Conservation (phyloP, 1,140 invertebrate species). For the Drosophila mauritiana region DNA sequence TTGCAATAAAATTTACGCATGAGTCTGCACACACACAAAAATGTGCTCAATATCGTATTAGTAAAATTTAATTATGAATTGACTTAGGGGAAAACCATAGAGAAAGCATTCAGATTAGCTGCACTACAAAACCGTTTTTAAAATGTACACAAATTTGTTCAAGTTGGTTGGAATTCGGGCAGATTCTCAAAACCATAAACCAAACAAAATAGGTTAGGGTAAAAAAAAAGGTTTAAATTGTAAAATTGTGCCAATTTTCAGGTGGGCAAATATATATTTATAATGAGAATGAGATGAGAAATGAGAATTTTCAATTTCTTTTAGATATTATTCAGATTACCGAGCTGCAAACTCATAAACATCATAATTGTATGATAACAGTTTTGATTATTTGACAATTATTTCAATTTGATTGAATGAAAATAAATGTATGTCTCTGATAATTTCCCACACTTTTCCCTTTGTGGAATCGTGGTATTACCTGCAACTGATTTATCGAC, state of each 20-base stretch:
- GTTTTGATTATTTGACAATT: background rate
- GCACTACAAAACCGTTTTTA: background rate
- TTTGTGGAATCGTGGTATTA: constrained; percentile 11
- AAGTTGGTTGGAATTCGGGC: constrained; percentile 1
- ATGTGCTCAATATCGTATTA: constrained; percentile 54
- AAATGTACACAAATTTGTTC: constrained; percentile 17
- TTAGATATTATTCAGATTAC: no score
- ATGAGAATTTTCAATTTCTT: background rate
- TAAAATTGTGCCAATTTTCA: background rate
- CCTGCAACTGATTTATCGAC: constrained; percentile 34
- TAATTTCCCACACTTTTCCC: constrained; percentile 10
- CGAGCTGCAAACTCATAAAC: no score
- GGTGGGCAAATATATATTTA: no score
- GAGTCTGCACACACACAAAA: constrained; percentile 36
- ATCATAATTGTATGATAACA: background rate
- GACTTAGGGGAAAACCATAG: background rate
- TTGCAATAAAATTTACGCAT: constrained; percentile 57
- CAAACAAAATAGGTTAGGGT: constrained; percentile 11
- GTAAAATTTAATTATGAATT: constrained; percentile 57
- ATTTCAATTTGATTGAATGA: constrained; percentile 1
- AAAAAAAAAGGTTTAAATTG: constrained; percentile 13
- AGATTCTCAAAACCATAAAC: constrained; percentile 15
- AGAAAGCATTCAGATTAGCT: background rate
- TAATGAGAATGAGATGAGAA: no score
- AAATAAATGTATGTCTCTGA: background rate